Conservation (phyloP, 2,888 invertebrate genomes). For the Diaperis boleti region DNA sequence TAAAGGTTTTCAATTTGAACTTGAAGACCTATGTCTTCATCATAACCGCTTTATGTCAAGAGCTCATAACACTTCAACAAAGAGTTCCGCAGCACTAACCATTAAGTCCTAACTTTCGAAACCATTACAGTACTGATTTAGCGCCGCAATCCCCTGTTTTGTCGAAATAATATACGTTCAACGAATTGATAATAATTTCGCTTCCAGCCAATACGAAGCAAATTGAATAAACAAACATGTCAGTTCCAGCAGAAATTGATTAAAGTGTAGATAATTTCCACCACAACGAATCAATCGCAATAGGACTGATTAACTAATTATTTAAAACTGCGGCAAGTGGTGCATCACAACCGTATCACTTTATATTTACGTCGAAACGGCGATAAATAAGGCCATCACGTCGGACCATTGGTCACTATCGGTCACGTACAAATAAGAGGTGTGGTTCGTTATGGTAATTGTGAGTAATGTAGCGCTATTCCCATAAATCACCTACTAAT, state of each 20-base stretch:
- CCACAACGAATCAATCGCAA: conserved; percentile 13
- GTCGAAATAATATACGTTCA: not conserved
- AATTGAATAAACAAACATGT: not conserved
- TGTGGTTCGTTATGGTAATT: conserved; percentile 65
- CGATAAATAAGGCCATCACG: conserved; percentile 49
- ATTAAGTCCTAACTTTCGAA: too few relatives aligned
- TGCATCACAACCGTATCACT: not conserved
- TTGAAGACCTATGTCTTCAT: too few relatives aligned
- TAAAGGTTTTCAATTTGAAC: too few relatives aligned
- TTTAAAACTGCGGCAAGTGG: conserved; percentile 21
- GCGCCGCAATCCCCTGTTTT: not conserved
- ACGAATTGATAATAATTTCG: not conserved
- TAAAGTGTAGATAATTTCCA: conserved; percentile 38
- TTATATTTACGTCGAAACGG: conserved; percentile 12
- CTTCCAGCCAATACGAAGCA: not conserved
- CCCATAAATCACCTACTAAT: conserved; percentile 65
- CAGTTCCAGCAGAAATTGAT: conserved; percentile 10
- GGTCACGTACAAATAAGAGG: conserved; percentile 60
- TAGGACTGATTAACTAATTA: conserved; percentile 26
- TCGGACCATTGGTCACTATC: conserved; percentile 49
- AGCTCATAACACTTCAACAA: too few relatives aligned
- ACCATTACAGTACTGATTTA: not conserved
- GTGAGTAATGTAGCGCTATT: conserved; percentile 64
- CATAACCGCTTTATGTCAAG: too few relatives aligned
- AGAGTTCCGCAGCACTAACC: too few relatives aligned